Evolutionary conservation across 1,140 invertebrate species (phyloP), one percentile per base, ranked within the genome.

Genomic region (Penaeus vannamei): DNA sequence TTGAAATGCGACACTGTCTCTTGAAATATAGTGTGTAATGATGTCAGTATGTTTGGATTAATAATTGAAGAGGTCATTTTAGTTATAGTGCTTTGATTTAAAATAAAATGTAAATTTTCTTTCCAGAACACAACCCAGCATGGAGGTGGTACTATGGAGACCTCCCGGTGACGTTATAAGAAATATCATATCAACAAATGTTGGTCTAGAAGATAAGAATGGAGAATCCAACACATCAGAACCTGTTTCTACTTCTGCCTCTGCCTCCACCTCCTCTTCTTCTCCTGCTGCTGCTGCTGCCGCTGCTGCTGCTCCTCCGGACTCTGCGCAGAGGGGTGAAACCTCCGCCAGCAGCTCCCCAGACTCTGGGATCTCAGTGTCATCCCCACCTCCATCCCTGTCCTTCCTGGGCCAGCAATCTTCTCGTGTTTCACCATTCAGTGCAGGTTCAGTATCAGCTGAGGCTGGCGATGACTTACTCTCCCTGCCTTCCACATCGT

Each of bases 71-170:
- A 42, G 36, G 4, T 20, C 0, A 22, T 20, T 26, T 46, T 42
- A n/a, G 17, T 26, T 29, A 7, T 19, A 64, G 0, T 26, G 59
- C 59, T 23, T 12, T 66, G n/a, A 42, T 23, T 64, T 64, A 42
- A 60, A 42, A 23, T 46, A 46, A n/a, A 20, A 1, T 77, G 60
- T 29, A 29, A 32, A 29, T 32, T n/a, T 62, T 20, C 22, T 29
- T 66, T 69, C 26, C 82, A 89, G 87, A 64, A 84, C 81, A 2
- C 69, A 89, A 53, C 87, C 87, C 7, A 89, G 81, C 72, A 89
- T 89, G 87, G 87, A 89, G 53, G 87, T 89, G 53, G 87, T 89
- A 22, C 53, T 89, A 26, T 89, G 87, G 87, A 82, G 84, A 61
- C 87, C 87, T 26, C 87, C 87, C 36, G 60, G 66, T 29, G 46